Evolutionary conservation across 2,797 vertebrate genomes (phyloP), one percentile per base, ranked within the genome.

Genomic region (Furcifer pardalis): DNA sequence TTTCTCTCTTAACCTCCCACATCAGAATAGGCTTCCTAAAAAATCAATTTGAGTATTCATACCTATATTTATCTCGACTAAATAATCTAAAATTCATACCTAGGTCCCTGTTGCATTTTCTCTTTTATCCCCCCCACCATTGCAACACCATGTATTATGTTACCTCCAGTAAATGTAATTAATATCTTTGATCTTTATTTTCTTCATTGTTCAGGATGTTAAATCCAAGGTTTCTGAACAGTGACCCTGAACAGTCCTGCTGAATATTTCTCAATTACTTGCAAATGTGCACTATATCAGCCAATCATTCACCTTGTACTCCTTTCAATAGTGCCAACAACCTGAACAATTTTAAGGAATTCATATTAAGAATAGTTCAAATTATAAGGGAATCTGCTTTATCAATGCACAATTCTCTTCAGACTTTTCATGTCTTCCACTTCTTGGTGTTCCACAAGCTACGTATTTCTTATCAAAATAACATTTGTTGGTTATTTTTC

Each of bases 141-240:
- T 90, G 40, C 7, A 86, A 25, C 59, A 85, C 77, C 40, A 68
- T 62, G 27, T 86, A 76, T 75, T 3, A 72, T 84, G 7, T 82
- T 86, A 49, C 30, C 81, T 81, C 44, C 87, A 81, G 72, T 56
- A 86, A 84, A 86, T 89, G 69, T 81, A 77, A 81, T 86, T 66
- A 82, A n/a, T 69, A 69, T 60, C 5, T 71, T 86, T 81, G 62
- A 19, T 49, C 72, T 83, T 81, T 46, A 78, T 76, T 86, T 74
- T 60, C 59, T 85, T 56, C 42, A 78, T 83, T 81, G 75, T 76
- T 62, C 80, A 89, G 76, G 74, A 87, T 87, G 56, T 6, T 83
- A 69, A 85, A 77, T 19, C 12, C 60, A 79, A 77, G 17, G 25
- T 27, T 8, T 68, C 35, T 86, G 44, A 86, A 84, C 79, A 85